Base-by-base conservation (phyloP, 1,140 invertebrate genomes). In the Aradophagus sp. region DNA sequence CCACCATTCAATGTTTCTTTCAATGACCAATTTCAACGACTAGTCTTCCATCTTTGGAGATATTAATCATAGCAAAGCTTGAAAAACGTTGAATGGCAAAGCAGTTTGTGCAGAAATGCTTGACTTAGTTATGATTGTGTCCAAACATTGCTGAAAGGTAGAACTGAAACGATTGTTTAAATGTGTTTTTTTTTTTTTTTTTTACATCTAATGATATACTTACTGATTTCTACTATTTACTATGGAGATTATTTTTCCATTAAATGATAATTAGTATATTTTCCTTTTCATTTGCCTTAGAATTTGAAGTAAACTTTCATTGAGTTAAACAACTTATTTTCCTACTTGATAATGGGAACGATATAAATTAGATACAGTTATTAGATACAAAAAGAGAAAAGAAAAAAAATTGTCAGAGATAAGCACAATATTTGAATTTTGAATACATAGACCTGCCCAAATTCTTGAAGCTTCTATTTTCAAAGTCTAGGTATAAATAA, bases 401-500 rank as follows among this genome's bases (percentile, higher is more conserved):
- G n/a, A n/a, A n/a, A n/a, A n/a, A n/a, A n/a, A 23, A 23, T 8
- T 23, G 20, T 17, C 3, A 38, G 23, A 14, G n/a, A 55, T 39
- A 48, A 34, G 34, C 55, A 17, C 42, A 38, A 36, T 52, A 38
- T 52, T 35, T 5, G 8, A 50, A 26, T 17, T n/a, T n/a, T n/a
- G 26, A 45, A 35, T 31, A 5, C 20, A 52, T 23, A 34, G 26
- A 48, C 19, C 55, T 72, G 68, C 48, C 66, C 68, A 61, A 61
- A 65, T 65, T 59, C 14, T 34, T 27, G 5, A 55, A 65, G 38
- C 50, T 62, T 45, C 55, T 45, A 53, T 36, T 61, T n/a, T 61
- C 42, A 45, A 27, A 53, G 61, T 62, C n/a, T 66, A 72, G 68
- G 41, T 71, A 42, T 58, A 65, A 71, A 65, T 71, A 41, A 71